A percentile compares a stretch with the other conserved stretches of the same genome.
Conservation (phyloP, 2,888 invertebrate genomes). For the Limulus polyphemus region DNA sequence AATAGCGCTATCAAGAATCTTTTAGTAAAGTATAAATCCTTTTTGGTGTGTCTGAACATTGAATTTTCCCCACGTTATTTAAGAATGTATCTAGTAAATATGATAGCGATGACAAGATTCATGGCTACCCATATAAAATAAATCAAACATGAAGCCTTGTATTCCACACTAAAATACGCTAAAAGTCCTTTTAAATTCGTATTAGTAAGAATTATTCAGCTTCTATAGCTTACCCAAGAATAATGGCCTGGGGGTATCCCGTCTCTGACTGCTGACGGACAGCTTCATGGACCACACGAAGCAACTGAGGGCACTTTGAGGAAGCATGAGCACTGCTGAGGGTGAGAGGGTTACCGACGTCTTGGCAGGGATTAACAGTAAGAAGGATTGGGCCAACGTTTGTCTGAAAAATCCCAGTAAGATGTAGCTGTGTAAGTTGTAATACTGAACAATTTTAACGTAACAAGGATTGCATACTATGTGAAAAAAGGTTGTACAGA, state of each 20-base stretch:
- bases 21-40: no score
- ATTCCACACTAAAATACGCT: neutral
- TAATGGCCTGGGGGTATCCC: constrained; percentile 88
- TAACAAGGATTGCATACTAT: no score
- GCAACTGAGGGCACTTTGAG: constrained; percentile 43
- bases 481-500: no score
- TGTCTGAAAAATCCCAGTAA: constrained; percentile 49
- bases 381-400: constrained; percentile 83
- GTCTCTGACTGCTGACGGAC: constrained; percentile 87
- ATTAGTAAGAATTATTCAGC: no score
- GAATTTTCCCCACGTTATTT: no score
- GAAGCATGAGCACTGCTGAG: constrained; percentile 63
- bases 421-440: no score
- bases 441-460: no score
- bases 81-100: no score
- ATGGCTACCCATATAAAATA: neutral
- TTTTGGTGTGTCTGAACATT: no score
- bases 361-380: constrained; percentile 77
- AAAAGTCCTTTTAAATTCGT: neutral
- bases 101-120: neutral
- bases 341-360: constrained; percentile 74
- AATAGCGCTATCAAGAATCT: no score
- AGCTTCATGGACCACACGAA: constrained; percentile 52
- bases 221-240: constrained; percentile 52
- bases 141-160: neutral